Evolutionary conservation across 2,888 invertebrate genomes (phyloP).

Genomic region (Vesta saturnalis): DNA sequence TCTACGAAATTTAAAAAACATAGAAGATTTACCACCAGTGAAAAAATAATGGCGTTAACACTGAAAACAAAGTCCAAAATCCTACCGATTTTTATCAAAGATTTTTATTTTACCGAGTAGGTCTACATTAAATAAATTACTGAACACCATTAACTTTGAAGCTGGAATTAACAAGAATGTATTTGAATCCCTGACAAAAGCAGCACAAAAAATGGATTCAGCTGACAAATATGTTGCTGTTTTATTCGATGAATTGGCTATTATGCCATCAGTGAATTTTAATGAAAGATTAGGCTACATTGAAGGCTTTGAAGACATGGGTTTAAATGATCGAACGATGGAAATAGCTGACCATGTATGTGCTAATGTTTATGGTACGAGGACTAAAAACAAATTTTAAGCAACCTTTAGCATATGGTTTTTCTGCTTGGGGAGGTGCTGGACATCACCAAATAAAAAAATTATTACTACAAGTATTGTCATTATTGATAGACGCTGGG

Average conservation of each 20-base stretch:
- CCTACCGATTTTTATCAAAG: background rate
- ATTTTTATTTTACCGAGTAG: no score
- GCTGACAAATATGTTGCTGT: conserved; percentile 3
- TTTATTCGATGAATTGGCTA: conserved; percentile 6
- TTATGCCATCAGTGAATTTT: conserved; percentile 1
- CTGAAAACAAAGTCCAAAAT: background rate
- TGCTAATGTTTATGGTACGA: conserved; percentile 7
- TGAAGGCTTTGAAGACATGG: conserved; percentile 12
- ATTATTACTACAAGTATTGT: background rate
- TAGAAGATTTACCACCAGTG: background rate
- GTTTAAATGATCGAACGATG: background rate
- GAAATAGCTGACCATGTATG: conserved; percentile 8
- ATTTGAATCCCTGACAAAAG: conserved; percentile 5
- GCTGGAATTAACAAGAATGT: background rate
- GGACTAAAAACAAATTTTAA: conserved; percentile 4
- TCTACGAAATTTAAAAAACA: conserved; percentile 3
- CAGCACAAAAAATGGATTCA: background rate
- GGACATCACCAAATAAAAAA: conserved; percentile 5
- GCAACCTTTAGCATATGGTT: conserved; percentile 1
- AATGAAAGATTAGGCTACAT: conserved; percentile 3
- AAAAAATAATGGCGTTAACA: background rate
- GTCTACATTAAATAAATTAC: background rate
- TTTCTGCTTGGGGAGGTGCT: background rate
- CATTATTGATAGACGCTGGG: background rate
- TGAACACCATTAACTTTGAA: background rate